These are phyloP conservation scores for Nipponia nippon DNA, from an alignment of 2,113 vertebrate species.

Conservation along the genomic window DNA sequence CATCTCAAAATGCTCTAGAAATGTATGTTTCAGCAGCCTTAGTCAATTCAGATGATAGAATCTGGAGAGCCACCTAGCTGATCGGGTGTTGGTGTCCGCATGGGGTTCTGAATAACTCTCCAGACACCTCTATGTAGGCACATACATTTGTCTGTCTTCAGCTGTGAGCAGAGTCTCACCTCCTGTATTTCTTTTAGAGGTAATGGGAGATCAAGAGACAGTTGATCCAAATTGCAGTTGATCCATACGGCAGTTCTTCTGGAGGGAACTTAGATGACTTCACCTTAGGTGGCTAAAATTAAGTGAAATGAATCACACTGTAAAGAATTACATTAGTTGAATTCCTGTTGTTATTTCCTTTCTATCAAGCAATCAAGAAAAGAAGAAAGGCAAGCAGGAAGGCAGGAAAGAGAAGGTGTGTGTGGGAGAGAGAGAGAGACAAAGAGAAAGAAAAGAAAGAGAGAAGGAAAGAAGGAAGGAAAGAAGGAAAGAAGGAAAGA, in stretches of 20 bases:
- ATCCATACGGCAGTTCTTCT: not conserved
- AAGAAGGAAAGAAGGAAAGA: too few species aligned
- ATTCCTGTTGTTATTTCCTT: not conserved
- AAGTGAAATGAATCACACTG: not conserved
- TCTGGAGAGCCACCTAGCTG: not conserved
- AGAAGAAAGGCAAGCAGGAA: not conserved
- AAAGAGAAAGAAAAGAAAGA: rapidly evolving
- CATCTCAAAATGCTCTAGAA: not conserved
- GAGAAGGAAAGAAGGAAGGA: too few species aligned
- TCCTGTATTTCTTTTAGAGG: not conserved
- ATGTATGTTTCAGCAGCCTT: not conserved
- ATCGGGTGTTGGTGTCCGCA: not conserved
- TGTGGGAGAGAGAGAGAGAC: rapidly evolving
- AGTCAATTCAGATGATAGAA: not conserved
- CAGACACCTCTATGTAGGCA: not conserved
- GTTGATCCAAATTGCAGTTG: not conserved
- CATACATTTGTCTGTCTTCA: not conserved
- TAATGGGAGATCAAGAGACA: not conserved
- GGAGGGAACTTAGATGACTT: not conserved
- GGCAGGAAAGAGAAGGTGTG: not conserved
- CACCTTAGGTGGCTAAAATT: not conserved
- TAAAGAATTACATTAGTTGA: not conserved
- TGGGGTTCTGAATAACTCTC: not conserved
- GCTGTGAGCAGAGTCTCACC: not conserved
- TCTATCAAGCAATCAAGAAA: not conserved